Conservation (phyloP, 2,888 invertebrate species). For the Glyphotaelius pellucidus region DNA sequence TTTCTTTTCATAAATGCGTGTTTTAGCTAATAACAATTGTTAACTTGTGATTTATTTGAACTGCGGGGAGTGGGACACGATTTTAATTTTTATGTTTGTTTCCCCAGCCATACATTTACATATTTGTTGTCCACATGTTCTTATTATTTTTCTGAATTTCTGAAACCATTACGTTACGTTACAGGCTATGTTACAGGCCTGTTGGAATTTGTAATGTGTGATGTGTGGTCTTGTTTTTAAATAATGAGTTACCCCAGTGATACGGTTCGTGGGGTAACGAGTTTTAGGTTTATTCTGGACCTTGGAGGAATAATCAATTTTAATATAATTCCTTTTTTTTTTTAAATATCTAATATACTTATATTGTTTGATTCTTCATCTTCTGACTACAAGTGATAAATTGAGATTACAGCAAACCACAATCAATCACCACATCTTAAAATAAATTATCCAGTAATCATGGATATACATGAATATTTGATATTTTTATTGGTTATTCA, state of each 20-base stretch:
- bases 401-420: not conserved
- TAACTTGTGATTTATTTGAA: not conserved
- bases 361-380: not conserved
- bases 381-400: not conserved
- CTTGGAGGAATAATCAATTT: not conserved
- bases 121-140: not conserved
- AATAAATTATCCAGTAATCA: not conserved
- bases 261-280: not conserved
- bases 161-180: not conserved
- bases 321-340: not conserved
- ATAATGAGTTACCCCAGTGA: not conserved
- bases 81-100: not conserved
- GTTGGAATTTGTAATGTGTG: not conserved
- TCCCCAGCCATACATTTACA: not conserved
- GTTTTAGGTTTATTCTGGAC: not conserved
- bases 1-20: not conserved
- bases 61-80: no score
- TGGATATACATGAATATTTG: not conserved
- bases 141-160: not conserved
- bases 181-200: no score
- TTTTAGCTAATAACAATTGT: not conserved
- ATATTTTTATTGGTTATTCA: not conserved
- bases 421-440: not conserved
- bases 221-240: not conserved
- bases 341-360: not conserved